phyloP scores from a whole-genome alignment of 2,113 vertebrate genomes.

The Xenopus laevis region DNA sequence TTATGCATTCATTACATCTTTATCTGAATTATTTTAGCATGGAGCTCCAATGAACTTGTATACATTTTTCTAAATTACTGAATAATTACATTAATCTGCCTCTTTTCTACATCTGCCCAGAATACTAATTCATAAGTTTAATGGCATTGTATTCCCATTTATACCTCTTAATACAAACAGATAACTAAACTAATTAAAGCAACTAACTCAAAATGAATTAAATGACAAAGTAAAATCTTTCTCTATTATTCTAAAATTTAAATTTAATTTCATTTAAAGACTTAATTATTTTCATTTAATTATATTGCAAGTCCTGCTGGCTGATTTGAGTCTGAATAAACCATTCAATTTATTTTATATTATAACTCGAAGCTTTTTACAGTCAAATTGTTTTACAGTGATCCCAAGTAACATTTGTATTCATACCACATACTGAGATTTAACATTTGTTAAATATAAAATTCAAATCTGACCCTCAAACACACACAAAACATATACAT shows the following conservation, averaged over 20 bases:
- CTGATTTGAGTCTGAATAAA: slow-evolving; percentile 39
- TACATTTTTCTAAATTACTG: slow-evolving; percentile 40
- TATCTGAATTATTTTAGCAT: slow-evolving; percentile 36
- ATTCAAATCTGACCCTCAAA: background rate
- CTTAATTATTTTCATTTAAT: slow-evolving; percentile 41
- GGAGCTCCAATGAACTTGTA: slow-evolving; percentile 15
- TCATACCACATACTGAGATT: slow-evolving; percentile 24
- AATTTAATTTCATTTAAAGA: slow-evolving; percentile 46
- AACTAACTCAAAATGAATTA: slow-evolving; percentile 40
- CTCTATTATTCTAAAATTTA: slow-evolving; percentile 42
- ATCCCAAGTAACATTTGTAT: slow-evolving; percentile 35
- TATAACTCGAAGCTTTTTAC: slow-evolving; percentile 39
- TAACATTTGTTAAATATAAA: slow-evolving; percentile 22
- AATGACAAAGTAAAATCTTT: slow-evolving; percentile 42
- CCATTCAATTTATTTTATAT: slow-evolving; percentile 40
- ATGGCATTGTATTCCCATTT: slow-evolving; percentile 40
- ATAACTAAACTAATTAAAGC: slow-evolving; percentile 45
- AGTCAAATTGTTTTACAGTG: slow-evolving; percentile 34
- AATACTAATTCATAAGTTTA: slow-evolving; percentile 41
- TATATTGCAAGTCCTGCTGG: slow-evolving; percentile 39
- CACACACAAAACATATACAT: too few species aligned
- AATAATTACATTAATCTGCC: slow-evolving; percentile 39
- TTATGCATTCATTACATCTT: slow-evolving; percentile 38
- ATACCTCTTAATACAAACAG: slow-evolving; percentile 41
- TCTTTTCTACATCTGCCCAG: slow-evolving; percentile 2